Base-by-base conservation (phyloP, 2,888 invertebrate genomes). In the Ernsta delagoae region DNA sequence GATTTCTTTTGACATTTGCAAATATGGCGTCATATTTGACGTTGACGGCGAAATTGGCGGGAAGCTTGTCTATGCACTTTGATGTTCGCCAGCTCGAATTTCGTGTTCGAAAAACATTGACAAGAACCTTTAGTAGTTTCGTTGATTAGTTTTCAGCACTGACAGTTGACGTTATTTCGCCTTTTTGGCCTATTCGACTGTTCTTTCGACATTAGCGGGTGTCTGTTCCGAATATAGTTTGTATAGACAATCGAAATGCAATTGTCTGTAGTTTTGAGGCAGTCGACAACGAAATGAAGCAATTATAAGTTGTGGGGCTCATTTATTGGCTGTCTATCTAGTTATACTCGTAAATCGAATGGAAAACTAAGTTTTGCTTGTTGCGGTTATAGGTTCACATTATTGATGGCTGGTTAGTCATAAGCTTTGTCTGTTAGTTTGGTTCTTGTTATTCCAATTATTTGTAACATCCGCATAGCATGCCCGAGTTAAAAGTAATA, bases 301-400 rank as follows among this genome's bases (percentile, higher is more conserved):
- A 92, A 92, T 92, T 92, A 92, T 90, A 92, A 92, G 90, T 92
- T 92, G 82, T 77, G 84, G 85, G 85, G 86, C 83, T 89, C 90
- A 89, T 91, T 91, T 91, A 92, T 92, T 87, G 87, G 89, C 83
- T 88, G 89, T 89, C 90, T 90, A 90, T 92, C 89, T 82, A 81
- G 86, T 88, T 86, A 87, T 89, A 41, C 41, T 8, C 41, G 41
- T 41, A 90, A 89, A 90, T 85, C 79, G 82, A 86, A 89, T 83
- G 82, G 86, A 82, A 85, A 88, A 87, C 86, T 87, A 84, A 87
- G 86, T 88, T 88, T 79, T 70, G 79, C 81, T 82, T 78, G 83
- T 84, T 84, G 83, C 78, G 84, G 84, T 82, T 81, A 79, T 82
- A 82, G 82, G 79, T 82, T 79, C 73, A 77, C 75, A 80, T 71